Conservation (phyloP, 2,113 vertebrate species). For the Picathartes gymnocephalus region DNA sequence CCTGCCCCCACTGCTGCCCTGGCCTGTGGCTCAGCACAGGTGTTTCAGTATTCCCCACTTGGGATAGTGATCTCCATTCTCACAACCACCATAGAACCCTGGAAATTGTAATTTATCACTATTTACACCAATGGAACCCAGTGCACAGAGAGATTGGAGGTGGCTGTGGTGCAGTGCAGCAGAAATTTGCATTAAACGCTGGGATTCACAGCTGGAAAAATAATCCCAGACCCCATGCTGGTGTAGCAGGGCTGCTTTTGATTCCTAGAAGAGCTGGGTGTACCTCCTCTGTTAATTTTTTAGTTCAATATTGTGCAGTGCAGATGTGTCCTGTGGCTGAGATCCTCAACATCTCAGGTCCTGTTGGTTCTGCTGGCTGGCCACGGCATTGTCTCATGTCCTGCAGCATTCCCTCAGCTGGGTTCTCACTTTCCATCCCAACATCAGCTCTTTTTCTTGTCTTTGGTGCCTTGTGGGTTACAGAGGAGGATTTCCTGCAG, state of each 20-base stretch:
- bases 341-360: background rate
- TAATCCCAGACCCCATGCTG: background rate
- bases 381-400: background rate
- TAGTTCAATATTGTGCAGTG: rapidly evolving
- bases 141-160: background rate
- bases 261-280: background rate
- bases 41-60: background rate
- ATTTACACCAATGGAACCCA: background rate
- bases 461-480: background rate
- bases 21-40: background rate
- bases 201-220: background rate
- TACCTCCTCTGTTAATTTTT: background rate
- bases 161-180: background rate
- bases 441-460: background rate
- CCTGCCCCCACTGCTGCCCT: background rate
- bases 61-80: background rate
- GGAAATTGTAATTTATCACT: background rate
- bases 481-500: background rate
- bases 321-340: background rate
- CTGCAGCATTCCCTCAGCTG: background rate
- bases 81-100: background rate
- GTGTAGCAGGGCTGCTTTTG: background rate
- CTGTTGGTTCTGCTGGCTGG: background rate
- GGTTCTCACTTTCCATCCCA: background rate
- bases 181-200: rapidly evolving